A percentile compares a stretch with the other conserved stretches of the same genome.
phyloP scores from a whole-genome alignment of 1,140 invertebrate genomes.

The Ceratina calcarata region DNA sequence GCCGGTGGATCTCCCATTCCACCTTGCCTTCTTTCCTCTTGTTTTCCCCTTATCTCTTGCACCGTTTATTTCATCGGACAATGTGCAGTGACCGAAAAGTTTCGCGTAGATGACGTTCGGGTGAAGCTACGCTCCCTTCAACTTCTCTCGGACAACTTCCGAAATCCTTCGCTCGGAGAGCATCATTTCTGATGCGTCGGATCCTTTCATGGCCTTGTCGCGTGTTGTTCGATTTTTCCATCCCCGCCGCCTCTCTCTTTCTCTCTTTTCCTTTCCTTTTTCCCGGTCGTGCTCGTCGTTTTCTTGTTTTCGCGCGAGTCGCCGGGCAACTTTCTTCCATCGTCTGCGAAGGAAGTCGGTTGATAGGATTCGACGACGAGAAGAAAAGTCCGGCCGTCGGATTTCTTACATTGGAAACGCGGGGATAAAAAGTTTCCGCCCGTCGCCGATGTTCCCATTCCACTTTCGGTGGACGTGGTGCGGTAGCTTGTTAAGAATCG shows the following conservation, averaged over 20 bases:
- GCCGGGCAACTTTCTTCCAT: background rate
- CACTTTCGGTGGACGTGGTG: background rate
- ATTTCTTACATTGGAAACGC: background rate
- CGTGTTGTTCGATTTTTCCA: background rate
- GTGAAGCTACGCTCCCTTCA: conserved; percentile 3
- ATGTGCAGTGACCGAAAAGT: conserved; percentile 65
- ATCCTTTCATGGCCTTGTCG: background rate
- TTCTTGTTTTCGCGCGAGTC: background rate
- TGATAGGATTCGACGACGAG: background rate
- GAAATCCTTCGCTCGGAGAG: background rate
- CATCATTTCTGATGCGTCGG: conserved; percentile 9
- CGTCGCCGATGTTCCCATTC: background rate
- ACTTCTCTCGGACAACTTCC: conserved; percentile 20
- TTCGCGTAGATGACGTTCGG: conserved; percentile 57
- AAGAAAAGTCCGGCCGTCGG: background rate
- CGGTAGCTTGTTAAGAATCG: conserved; percentile 47
- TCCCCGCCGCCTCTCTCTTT: too few species aligned
- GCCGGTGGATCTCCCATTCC: conserved; percentile 22
- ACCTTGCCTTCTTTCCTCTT: conserved; percentile 18
- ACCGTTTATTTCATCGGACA: conserved; percentile 41
- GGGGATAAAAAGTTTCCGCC: conserved; percentile 32
- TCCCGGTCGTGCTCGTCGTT: background rate
- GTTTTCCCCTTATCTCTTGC: conserved; percentile 20
- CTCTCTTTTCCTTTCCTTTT: too few species aligned
- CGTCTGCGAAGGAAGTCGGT: background rate